Evolutionary conservation across 2,113 vertebrate genomes (phyloP).

Genomic region (Lagenorhynchus albirostris): DNA sequence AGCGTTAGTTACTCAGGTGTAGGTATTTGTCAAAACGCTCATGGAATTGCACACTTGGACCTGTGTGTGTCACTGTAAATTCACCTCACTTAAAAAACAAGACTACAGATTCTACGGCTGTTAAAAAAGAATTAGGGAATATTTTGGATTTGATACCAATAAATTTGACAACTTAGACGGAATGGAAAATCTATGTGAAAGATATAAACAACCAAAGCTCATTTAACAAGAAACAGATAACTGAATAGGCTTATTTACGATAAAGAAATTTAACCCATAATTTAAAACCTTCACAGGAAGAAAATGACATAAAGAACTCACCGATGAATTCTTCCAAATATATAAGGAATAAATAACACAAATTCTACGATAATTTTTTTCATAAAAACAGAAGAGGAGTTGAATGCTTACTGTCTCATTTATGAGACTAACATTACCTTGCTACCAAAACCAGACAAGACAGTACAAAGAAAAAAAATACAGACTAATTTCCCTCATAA

Average conservation of each 20-base stretch:
- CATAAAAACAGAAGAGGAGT: background rate
- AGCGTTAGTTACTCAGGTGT: background rate
- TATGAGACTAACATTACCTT: background rate
- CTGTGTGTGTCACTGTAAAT: accelerated
- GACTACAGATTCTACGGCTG: background rate
- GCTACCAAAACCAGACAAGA: background rate
- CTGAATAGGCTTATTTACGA: background rate
- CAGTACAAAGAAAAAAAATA: background rate
- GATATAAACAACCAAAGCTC: background rate
- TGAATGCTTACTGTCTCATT: background rate
- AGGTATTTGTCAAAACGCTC: no score
- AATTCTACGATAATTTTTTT: background rate
- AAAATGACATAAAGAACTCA: background rate
- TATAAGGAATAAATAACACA: background rate
- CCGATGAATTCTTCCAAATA: background rate
- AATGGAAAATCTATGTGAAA: background rate
- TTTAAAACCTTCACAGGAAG: background rate
- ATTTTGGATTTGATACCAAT: background rate
- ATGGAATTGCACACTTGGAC: accelerated
- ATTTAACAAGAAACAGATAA: background rate
- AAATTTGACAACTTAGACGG: background rate
- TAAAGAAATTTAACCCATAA: background rate
- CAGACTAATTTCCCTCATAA: background rate
- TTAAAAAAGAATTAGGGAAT: background rate
- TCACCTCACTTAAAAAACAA: background rate